These are phyloP conservation scores for Pocillopora meandrina DNA, from an alignment of 92 coral and sea anemone species.

Conservation along the genomic window DNA sequence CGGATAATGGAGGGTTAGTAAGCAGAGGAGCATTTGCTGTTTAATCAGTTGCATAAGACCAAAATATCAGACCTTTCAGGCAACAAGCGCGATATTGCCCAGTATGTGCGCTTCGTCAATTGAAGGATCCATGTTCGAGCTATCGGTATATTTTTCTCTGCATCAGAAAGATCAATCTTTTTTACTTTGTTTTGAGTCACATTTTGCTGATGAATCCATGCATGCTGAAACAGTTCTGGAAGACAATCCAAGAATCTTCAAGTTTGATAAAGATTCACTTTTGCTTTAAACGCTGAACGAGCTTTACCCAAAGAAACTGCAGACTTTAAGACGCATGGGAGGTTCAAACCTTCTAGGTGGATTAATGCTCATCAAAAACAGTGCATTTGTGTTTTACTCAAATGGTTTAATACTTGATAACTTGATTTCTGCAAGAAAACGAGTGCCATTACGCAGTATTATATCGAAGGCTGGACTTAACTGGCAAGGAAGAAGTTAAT, in stretches of 20 bases:
- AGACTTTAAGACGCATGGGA: no score
- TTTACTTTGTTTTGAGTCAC: background rate
- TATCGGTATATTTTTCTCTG: background rate
- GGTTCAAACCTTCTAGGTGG: no score
- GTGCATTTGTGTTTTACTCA: no score
- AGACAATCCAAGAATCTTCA: background rate
- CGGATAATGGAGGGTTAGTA: background rate
- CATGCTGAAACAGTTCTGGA: background rate
- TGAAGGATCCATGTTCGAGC: background rate
- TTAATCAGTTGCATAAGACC: background rate
- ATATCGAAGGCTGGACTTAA: background rate
- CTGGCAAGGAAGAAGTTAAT: background rate
- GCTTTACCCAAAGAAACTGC: background rate
- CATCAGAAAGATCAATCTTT: constrained; percentile 21
- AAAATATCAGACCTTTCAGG: no score
- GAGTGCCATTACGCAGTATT: background rate
- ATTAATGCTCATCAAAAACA: no score
- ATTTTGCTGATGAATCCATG: background rate
- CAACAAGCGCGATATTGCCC: no score
- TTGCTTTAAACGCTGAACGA: background rate
- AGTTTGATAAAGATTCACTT: background rate
- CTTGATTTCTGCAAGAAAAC: background rate
- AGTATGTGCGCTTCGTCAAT: background rate
- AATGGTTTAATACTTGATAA: no score
- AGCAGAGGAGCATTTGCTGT: background rate